phyloP scores from a whole-genome alignment of 2,113 vertebrate species.

The Greenwoodochromis staneri region DNA sequence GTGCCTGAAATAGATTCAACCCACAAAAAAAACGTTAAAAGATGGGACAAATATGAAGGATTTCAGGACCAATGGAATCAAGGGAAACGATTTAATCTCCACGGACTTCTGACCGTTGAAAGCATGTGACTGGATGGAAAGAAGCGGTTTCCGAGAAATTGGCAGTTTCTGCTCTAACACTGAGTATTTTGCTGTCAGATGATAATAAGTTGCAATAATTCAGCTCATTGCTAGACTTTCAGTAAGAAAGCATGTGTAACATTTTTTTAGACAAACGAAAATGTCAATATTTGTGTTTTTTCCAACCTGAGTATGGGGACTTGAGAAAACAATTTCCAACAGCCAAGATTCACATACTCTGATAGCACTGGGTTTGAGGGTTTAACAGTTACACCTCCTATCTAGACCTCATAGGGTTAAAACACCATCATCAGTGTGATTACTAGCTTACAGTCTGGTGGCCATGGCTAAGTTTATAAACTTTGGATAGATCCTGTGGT shows the following conservation, averaged over 20 bases:
- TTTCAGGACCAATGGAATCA: neutral
- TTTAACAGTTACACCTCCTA: neutral
- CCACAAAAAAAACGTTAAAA: neutral
- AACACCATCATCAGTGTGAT: neutral
- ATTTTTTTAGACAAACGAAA: neutral
- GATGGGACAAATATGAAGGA: conserved; percentile 3
- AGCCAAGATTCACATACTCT: neutral
- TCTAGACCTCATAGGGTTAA: neutral
- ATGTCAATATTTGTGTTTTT: neutral
- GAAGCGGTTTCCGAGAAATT: neutral
- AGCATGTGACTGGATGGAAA: neutral
- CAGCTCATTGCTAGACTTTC: neutral
- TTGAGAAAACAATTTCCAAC: neutral
- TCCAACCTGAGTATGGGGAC: neutral
- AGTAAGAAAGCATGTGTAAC: neutral
- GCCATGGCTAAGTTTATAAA: neutral
- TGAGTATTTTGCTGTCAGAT: neutral
- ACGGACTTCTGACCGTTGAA: neutral
- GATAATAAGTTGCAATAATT: neutral
- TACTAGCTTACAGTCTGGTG: neutral
- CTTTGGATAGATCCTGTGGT: neutral
- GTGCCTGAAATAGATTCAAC: conserved; percentile 50
- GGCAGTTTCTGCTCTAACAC: neutral
- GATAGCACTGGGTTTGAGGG: neutral
- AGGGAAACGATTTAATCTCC: neutral